Evolutionary conservation across 2,888 invertebrate genomes (phyloP).

Genomic region (Mesorhabditis belari): DNA sequence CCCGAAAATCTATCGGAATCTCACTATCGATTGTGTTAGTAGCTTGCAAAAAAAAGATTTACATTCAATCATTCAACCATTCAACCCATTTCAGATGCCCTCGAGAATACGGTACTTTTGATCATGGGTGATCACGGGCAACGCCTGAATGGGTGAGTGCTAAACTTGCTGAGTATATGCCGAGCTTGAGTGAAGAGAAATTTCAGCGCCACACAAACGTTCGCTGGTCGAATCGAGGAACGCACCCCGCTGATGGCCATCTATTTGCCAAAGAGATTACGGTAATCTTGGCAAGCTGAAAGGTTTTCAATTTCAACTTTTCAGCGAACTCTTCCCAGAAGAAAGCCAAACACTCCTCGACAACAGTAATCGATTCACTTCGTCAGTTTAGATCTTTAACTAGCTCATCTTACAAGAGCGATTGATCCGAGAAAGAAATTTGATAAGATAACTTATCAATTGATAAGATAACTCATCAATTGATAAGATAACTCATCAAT

Average conservation of each 20-base stretch:
- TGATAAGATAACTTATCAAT: too few species aligned
- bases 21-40: not conserved
- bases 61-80: not conserved
- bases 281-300: not conserved
- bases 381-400: too few species aligned
- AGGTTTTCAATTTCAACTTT: not conserved
- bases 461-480: not conserved
- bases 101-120: conserved; percentile 27
- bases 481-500: not conserved
- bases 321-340: conserved; percentile 11
- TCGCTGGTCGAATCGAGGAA: conserved; percentile 15
- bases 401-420: too few species aligned
- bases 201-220: not conserved
- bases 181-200: too few species aligned
- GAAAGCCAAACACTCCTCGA: conserved; percentile 7
- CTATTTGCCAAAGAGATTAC: conserved; percentile 2
- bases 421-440: too few species aligned
- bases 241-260: conserved; percentile 24
- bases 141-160: conserved; percentile 17
- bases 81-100: conserved; percentile 12
- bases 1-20: not conserved
- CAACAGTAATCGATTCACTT: conserved; percentile 19
- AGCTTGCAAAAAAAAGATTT: not conserved
- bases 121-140: conserved; percentile 34
- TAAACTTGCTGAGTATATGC: conserved; percentile 24